Conservation (phyloP, 37 sponge, comb jelly and placozoan genomes). For the Halichondria panicea region DNA sequence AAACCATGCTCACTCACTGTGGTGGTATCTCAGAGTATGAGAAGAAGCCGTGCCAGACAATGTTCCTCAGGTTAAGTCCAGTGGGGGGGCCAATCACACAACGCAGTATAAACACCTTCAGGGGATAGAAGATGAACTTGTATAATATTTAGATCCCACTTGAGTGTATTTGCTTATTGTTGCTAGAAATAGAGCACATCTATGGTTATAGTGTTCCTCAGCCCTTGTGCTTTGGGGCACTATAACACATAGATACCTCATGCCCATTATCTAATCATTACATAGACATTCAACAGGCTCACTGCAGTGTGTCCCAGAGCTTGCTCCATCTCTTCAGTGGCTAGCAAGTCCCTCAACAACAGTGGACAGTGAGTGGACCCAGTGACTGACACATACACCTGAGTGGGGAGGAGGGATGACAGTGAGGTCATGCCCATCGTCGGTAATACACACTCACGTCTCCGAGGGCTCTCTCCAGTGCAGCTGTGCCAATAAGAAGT, state of each 20-base stretch:
- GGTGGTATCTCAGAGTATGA: conserved; percentile 50
- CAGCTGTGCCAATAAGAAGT: conserved; percentile 47
- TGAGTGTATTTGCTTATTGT: too few relatives aligned
- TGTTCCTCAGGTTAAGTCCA: conserved; percentile 80
- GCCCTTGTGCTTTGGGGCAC: not conserved
- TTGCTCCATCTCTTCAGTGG: conserved; percentile 41
- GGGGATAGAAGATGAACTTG: not conserved
- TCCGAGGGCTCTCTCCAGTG: conserved; percentile 73
- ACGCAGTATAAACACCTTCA: conserved; percentile 47
- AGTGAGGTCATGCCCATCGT: not conserved
- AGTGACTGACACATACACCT: conserved; percentile 67
- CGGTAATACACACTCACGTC: conserved; percentile 61
- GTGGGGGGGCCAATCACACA: conserved; percentile 74
- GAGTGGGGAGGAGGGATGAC: not conserved
- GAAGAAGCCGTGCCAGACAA: conserved; percentile 86
- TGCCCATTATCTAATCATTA: not conserved
- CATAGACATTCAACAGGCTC: not conserved
- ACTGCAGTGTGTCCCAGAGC: conserved; percentile 56
- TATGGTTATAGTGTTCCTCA: not conserved
- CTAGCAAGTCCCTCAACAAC: conserved; percentile 64
- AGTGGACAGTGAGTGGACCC: conserved; percentile 46
- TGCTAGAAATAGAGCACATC: too few relatives aligned
- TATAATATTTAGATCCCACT: too few relatives aligned
- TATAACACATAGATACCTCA: not conserved
- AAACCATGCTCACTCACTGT: conserved; percentile 62